Evolutionary conservation across 2,888 invertebrate genomes (phyloP), one percentile per base, ranked within the genome.

Genomic region (Mechanitis mazaeus): DNA sequence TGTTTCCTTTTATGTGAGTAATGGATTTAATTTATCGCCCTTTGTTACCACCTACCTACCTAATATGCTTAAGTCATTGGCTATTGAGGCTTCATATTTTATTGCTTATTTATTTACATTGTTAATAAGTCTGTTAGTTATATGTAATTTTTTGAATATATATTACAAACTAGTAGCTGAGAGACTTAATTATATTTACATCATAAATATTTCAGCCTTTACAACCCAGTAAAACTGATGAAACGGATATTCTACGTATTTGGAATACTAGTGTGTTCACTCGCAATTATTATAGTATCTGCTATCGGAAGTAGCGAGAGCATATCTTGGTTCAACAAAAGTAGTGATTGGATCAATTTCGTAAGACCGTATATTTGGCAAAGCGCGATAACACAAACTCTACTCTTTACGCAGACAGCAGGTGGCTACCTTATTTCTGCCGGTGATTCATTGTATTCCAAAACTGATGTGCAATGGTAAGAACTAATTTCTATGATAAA

Each of bases 1-100:
- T 75, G 47, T 74, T 83, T 65, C 83, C 87, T 63, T 84, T 87
- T 76, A 68, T 87, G 89, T 89, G 68, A 84, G 89, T 84, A 64
- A 65, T 65, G 47, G 59, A 64, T 62, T 66, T 67, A 59, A 58
- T 65, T 66, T 61, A 69, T 69, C 57, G 46, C 58, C 64, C 67
- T 68, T 71, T 71, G 70, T 69, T 67, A 65, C 38, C 60, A 53
- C 60, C 54, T 63, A 66, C 61, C 55, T 56, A 53, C 61, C 59
- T 59, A 60, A 61, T 69, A 58, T 65, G 66, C 58, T 56, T 58
- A 58, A 56, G 50, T 63, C 61, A 59, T 56, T 62, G 61, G 61
- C 47, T 64, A 68, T 64, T 64, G 55, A 67, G 59, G 58, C 61
- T 61, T 59, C 45, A 45, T 55, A 60, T 46, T 35, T 50, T 42